Percentiles rank a stretch among this genome's conserved stretches.
phyloP scores from a whole-genome alignment of 2,888 invertebrate species.

The Eulithis prunata region DNA sequence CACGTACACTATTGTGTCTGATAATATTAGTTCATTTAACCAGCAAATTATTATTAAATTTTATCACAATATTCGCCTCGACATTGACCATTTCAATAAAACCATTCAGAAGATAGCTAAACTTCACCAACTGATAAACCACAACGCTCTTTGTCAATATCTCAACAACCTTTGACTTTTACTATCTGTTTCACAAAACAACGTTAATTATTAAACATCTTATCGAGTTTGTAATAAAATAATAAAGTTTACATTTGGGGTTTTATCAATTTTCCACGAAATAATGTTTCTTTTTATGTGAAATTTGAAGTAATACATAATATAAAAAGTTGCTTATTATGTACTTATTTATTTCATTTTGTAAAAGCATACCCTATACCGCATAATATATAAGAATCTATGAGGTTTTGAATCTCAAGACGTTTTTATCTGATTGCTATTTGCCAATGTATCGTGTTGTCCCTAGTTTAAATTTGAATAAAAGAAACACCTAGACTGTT shows the following conservation, averaged over 20 bases:
- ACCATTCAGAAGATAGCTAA: slow-evolving; percentile 8
- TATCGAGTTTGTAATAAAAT: background rate
- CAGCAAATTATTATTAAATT: background rate
- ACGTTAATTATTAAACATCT: background rate
- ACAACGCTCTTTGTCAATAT: slow-evolving; percentile 26
- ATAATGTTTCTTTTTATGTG: background rate
- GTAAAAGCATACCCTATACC: no score
- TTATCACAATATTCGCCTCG: slow-evolving; percentile 26
- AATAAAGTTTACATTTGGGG: background rate
- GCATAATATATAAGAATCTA: no score
- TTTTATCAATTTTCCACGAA: background rate
- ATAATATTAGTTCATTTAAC: no score
- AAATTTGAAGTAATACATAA: no score
- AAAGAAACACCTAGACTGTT: no score
- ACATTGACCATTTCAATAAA: slow-evolving; percentile 29
- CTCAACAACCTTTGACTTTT: slow-evolving; percentile 31
- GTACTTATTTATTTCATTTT: no score
- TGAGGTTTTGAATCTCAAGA: no score
- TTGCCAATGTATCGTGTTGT: no score
- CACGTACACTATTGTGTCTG: no score
- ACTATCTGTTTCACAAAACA: slow-evolving; percentile 24
- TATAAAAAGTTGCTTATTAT: no score
- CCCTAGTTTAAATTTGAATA: no score
- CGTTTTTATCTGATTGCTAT: no score
- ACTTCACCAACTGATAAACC: slow-evolving; percentile 10